These are phyloP conservation scores for Cephalopholis sonnerati DNA, from an alignment of 2,113 vertebrate genomes.

Conservation along the genomic window DNA sequence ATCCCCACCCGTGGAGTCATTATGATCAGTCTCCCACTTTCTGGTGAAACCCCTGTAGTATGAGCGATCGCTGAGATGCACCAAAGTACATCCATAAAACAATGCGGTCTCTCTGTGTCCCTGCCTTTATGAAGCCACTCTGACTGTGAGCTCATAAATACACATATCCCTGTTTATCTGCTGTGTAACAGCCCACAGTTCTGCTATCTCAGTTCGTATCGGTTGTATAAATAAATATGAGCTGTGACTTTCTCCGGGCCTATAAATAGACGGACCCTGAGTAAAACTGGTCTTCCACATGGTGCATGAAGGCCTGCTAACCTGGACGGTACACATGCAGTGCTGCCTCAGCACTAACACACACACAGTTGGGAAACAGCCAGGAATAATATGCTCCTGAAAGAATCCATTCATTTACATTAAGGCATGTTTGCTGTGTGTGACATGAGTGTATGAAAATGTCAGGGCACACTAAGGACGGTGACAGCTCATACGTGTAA, in stretches of 20 bases:
- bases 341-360: constrained; percentile 42
- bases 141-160: constrained; percentile 34
- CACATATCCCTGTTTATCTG: constrained; percentile 31
- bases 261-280: constrained; percentile 33
- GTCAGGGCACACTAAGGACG: neutral
- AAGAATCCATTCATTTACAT: constrained; percentile 17
- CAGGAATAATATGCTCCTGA: constrained; percentile 6
- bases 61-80: neutral
- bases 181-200: constrained; percentile 15
- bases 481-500: constrained; percentile 22
- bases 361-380: constrained; percentile 17
- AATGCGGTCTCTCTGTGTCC: neutral
- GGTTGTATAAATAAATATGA: constrained; percentile 60
- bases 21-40: neutral
- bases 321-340: constrained; percentile 25
- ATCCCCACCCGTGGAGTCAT: constrained; percentile 14
- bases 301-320: constrained; percentile 22
- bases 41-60: neutral
- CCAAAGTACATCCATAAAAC: constrained; percentile 13
- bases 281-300: constrained; percentile 1
- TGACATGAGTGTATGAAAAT: constrained; percentile 14
- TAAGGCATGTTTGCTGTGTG: neutral
- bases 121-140: constrained; percentile 25
- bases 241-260: constrained; percentile 16
- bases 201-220: constrained; percentile 36